Base-by-base conservation (phyloP, 2,113 vertebrate species). In the Myiagra hebetior region DNA sequence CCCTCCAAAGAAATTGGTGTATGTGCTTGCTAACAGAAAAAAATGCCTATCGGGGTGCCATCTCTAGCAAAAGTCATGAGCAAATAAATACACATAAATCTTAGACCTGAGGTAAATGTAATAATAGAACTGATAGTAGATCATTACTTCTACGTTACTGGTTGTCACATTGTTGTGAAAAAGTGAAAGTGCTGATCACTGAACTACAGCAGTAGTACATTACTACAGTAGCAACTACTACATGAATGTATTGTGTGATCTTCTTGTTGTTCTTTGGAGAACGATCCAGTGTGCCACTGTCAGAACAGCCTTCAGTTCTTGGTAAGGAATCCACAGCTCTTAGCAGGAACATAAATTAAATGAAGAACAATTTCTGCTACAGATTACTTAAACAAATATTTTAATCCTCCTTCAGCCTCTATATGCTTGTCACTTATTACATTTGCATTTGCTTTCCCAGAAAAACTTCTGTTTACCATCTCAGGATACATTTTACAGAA, bases 351-450 rank as follows among this genome's bases (percentile, higher is more conserved):
- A 24, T 4, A 4, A 62, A 52, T 73, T 95, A 96, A 97, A 95
- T 20, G 53, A 91, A 89, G 59, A 78, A n/a, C 15, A 14, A 83
- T 80, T 94, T 97, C 53, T 90, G 60, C 64, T 44, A 91, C n/a
- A 64, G 87, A 94, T 96, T 95, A 96, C 37, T 74, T 87, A 67
- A 92, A 81, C 13, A 55, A 88, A 68, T 90, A 96, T 93, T 96
- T 93, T 91, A 95, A 97, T 93, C n/a, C 53, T 59, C 86, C 93
- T 94, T 93, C 91, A 97, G 69, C 78, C 75, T 93, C 84, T 93
- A 42, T 90, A 50, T 91, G 63, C 94, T 93, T 91, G 69, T 72
- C 86, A 93, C 74, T 64, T 92, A 75, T 23, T 97, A 85, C 47
- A 93, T 94, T 83, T 95, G 23, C 68, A 91, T 93, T 97, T 73